Base-by-base conservation (phyloP, 2,113 vertebrate genomes). In the Chaetorhynchus papuensis region DNA sequence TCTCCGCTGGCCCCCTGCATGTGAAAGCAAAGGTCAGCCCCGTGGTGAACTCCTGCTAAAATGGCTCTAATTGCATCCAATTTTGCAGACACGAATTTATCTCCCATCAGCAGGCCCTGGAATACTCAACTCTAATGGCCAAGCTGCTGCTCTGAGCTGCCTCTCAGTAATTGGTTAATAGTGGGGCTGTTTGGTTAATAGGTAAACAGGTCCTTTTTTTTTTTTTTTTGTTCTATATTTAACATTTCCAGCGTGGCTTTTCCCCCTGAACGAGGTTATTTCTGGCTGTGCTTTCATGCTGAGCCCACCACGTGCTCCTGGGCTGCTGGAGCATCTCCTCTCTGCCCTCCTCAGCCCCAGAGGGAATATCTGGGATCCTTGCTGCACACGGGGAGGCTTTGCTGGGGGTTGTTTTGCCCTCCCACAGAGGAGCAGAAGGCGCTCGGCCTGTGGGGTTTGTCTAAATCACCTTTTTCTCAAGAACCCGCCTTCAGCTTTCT, bases 111-210 rank as follows among this genome's bases (percentile, higher is more conserved):
- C 44, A 82, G 71, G 39, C 85, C 79, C 78, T 52, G 83, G 63
- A 89, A 71, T 81, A 39, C 72, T 96, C 61, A 33, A 35, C 83
- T 49, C 13, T 92, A 93, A 89, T 68, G 76, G 83, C 65, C 78
- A 35, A 96, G 66, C 87, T 79, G 95, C 97, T 97, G 96, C 97
- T 97, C 95, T 65, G 91, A 93, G 94, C 87, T 96, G 50, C 76
- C 95, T 94, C 94, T 70, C 80, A 39, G 63, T 94, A 95, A 97
- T 70, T 97, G 95, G 90, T 93, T 96, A 97, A 96, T 84, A 45
- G 13, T 16, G 71, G 84, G 78, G 81, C 41, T 80, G 45, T 31
- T 91, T 79, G 79, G 90, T 56, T 56, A 84, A 87, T 27, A 93
- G 77, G 52, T 35, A 89, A 83, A 83, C 80, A 93, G 56, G 20